These are phyloP conservation scores for Aproaerema taeniolella DNA, from an alignment of 2,888 invertebrate species.

Conservation along the genomic window DNA sequence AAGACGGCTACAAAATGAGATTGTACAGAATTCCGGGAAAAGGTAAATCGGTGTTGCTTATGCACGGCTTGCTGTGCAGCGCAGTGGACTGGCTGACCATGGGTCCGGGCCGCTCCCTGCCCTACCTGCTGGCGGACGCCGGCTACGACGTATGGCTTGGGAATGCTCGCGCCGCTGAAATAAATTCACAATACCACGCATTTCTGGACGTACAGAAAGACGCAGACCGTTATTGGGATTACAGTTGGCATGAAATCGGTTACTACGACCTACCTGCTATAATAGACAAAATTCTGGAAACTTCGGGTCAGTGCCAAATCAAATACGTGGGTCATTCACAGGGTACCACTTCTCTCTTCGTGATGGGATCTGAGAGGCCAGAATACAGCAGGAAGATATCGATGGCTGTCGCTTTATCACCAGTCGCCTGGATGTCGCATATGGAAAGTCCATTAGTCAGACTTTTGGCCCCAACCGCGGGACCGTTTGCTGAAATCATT, in stretches of 20 bases:
- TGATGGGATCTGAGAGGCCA: slow-evolving; percentile 69
- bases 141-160: slow-evolving; percentile 89
- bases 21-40: slow-evolving; percentile 45
- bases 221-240: slow-evolving; percentile 79
- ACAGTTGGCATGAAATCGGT: slow-evolving; percentile 90
- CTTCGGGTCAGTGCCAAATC: slow-evolving; percentile 65
- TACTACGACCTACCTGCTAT: slow-evolving; percentile 86
- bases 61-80: slow-evolving; percentile 53
- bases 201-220: slow-evolving; percentile 33
- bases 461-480: too few relatives aligned
- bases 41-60: slow-evolving; percentile 45
- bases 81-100: slow-evolving; percentile 51
- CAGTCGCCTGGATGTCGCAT: slow-evolving; percentile 72
- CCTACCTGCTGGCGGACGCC: slow-evolving; percentile 72
- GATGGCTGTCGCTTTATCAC: slow-evolving; percentile 74
- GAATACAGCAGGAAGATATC: slow-evolving; percentile 76
- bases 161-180: slow-evolving; percentile 83
- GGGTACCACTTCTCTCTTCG: slow-evolving; percentile 79
- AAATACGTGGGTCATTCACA: slow-evolving; percentile 85
- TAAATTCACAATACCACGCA: slow-evolving; percentile 76
- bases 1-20: slow-evolving; percentile 45
- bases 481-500: not conserved
- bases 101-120: slow-evolving; percentile 43
- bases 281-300: slow-evolving; percentile 81
- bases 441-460: slow-evolving; percentile 48